Percentiles rank a stretch among this genome's conserved stretches.
phyloP scores from a whole-genome alignment of 2,888 invertebrate genomes.

The Himalopsyche tibetana region DNA sequence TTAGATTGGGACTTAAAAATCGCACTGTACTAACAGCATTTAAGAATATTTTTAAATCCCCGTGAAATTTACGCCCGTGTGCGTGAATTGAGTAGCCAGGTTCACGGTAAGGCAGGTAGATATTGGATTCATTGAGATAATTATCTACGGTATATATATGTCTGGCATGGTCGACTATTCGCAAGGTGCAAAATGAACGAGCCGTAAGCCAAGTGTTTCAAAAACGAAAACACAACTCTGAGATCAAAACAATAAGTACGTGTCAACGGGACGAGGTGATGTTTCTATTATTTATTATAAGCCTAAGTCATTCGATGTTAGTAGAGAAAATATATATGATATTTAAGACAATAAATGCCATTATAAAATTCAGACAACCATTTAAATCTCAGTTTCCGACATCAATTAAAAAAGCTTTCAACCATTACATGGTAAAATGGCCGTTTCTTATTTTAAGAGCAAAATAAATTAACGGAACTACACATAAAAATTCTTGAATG shows the following conservation, averaged over 20 bases:
- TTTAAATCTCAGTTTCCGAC: no score
- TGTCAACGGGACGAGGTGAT: not conserved
- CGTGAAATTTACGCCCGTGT: not conserved
- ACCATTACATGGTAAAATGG: no score
- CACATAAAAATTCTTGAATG: no score
- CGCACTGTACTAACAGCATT: no score
- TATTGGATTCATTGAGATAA: not conserved
- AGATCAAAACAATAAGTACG: slow-evolving; percentile 10
- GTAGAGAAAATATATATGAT: not conserved
- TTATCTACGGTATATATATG: not conserved
- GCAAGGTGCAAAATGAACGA: slow-evolving; percentile 1
- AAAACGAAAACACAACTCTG: not conserved
- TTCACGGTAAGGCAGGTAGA: slow-evolving; percentile 21
- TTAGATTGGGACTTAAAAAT: no score
- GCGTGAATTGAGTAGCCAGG: not conserved
- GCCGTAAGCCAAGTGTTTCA: slow-evolving; percentile 1
- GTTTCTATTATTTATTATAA: slow-evolving; percentile 5
- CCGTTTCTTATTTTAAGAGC: no score
- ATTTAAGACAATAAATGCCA: no score
- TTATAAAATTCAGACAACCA: no score
- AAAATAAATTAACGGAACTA: no score
- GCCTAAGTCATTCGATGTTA: not conserved
- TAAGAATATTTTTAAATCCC: slow-evolving; percentile 13
- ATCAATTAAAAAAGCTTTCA: no score
- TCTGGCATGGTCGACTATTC: slow-evolving; percentile 17